These are phyloP conservation scores for Steinernema carpocapsae DNA, from an alignment of 2,888 invertebrate species.

Conservation along the genomic window DNA sequence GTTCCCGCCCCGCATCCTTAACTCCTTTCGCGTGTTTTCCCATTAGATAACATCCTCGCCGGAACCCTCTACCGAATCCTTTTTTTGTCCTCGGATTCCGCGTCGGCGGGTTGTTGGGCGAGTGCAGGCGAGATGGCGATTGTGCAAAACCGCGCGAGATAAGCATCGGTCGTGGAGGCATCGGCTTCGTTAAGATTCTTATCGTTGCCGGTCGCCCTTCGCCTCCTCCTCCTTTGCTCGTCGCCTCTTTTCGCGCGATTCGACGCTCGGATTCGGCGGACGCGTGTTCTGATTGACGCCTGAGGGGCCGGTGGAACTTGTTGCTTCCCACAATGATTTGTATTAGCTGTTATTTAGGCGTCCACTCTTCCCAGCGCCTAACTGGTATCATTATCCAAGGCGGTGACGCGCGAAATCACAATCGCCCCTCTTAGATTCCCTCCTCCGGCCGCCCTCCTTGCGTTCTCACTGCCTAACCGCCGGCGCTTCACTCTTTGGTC, in stretches of 20 bases:
- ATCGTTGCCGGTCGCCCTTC: background rate
- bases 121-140: background rate
- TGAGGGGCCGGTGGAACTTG: slow-evolving; percentile 26
- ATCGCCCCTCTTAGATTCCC: background rate
- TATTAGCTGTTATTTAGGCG: slow-evolving; percentile 16
- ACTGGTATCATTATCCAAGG: slow-evolving; percentile 33
- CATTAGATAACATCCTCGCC: background rate
- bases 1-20: background rate
- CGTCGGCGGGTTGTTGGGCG: background rate
- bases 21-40: background rate
- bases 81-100: background rate
- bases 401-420: slow-evolving; percentile 20
- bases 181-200: slow-evolving; percentile 29
- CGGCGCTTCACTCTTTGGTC: background rate
- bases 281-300: slow-evolving; percentile 9
- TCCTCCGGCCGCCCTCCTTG: too few species aligned
- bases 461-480: background rate
- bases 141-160: slow-evolving; percentile 17
- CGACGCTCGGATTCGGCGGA: slow-evolving; percentile 27
- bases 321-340: background rate
- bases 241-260: slow-evolving; percentile 21
- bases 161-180: slow-evolving; percentile 33
- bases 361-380: background rate
- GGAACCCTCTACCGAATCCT: background rate
- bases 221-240: slow-evolving; percentile 1